Evolutionary conservation across 2,888 invertebrate species (phyloP), one percentile per base, ranked within the genome.

Genomic region (Drosophila prolongata): DNA sequence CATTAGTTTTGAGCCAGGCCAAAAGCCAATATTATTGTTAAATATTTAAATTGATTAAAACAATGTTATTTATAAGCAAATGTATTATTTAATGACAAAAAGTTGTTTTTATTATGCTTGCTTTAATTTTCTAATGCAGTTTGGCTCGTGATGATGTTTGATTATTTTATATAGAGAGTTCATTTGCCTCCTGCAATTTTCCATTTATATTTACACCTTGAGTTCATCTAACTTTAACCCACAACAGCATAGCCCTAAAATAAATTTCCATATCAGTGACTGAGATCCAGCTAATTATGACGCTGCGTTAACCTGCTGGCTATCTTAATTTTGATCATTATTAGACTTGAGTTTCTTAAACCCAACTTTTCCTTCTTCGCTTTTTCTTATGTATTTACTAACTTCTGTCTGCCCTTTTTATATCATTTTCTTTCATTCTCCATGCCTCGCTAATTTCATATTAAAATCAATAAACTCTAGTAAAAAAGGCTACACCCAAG

Each of bases 381-480:
- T 35, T 40, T 16, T 35, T 30, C 30, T 40, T 35, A 8, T 57
- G 6, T 19, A 9, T 42, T 42, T 19, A 10, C 5, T 3, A 16
- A 19, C 19, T 42, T 40, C 19, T 44, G 46, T 9, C 44, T 46
- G 46, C 34, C 34, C 30, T 55, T 58, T 60, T 24, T 13, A 19
- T 40, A 34, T 14, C 3, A 8, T 55, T 55, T 46, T 50, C 43
- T 8, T 37, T 10, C 42, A 11, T 46, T 66, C 52, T 56, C 35
- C 9, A 30, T 10, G 52, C 52, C 27, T 54, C 59, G 75, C 68
- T 73, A 67, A 73, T 67, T 68, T 75, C 53, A 24, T 55, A 70
- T 75, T 58, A 54, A 76, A 75, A 76, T 75, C 74, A 68, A 74
- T 74, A 74, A 61, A 34, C 14, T 40, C 54, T 53, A 11, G 42